These are phyloP conservation scores for Sycobia sp. DNA, from an alignment of 1,140 invertebrate species.

Conservation along the genomic window DNA sequence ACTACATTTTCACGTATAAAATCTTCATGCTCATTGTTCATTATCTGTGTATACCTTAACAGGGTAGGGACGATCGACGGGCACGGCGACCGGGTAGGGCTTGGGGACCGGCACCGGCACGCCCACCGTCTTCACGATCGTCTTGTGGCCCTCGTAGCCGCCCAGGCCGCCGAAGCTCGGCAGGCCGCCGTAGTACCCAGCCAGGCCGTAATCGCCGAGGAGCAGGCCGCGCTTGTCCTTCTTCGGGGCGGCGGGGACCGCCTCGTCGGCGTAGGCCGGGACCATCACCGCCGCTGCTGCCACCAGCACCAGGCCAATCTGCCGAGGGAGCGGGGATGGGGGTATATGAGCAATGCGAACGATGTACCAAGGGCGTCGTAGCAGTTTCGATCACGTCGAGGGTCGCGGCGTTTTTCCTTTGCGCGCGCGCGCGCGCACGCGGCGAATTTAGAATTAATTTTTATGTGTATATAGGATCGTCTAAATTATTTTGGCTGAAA, in stretches of 20 bases:
- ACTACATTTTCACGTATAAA: too few species aligned
- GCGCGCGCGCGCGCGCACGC: too few species aligned
- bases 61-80: conserved; percentile 55
- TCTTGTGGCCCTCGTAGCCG: conserved; percentile 19
- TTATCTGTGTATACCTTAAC: conserved; percentile 53
- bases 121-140: conserved; percentile 40
- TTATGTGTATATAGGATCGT: too few species aligned
- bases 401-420: too few species aligned
- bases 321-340: neutral
- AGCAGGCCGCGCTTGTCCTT: conserved; percentile 55
- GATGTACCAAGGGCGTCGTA: too few species aligned
- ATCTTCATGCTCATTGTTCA: too few species aligned
- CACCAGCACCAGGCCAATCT: conserved; percentile 55
- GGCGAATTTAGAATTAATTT: too few species aligned
- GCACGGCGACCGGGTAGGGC: conserved; percentile 49
- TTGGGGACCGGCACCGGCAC: conserved; percentile 47
- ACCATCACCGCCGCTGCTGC: conserved; percentile 7
- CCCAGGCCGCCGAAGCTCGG: conserved; percentile 32
- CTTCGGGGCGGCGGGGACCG: conserved; percentile 25
- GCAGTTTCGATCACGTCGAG: too few species aligned
- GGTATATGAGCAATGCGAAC: too few species aligned
- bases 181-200: conserved; percentile 35
- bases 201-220: conserved; percentile 33
- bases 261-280: conserved; percentile 45
- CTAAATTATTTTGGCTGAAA: too few species aligned